Percentiles rank a stretch among this genome's conserved stretches.
Evolutionary conservation across 2,888 invertebrate genomes (phyloP).

Genomic region (Lycaena phlaeas): DNA sequence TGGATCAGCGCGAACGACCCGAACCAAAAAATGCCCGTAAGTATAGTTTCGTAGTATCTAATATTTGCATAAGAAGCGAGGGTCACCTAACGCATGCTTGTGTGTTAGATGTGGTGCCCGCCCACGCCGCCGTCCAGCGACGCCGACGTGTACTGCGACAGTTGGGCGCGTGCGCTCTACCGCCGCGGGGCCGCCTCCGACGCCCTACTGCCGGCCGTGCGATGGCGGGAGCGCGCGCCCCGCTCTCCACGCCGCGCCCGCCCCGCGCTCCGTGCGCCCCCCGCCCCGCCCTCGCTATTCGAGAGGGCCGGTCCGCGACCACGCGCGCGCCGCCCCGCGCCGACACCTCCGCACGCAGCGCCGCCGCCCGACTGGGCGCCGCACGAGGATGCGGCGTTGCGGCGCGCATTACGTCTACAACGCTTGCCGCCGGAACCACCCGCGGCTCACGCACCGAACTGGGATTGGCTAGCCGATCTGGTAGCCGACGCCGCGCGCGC

Average conservation of each 20-base stretch:
- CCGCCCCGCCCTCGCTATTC: conserved; percentile 82
- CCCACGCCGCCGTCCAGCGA: conserved; percentile 97
- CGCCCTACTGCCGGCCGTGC: conserved; percentile 78
- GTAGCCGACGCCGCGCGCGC: conserved; percentile 90
- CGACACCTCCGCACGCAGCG: conserved; percentile 79
- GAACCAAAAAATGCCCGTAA: conserved; percentile 85
- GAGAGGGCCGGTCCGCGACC: conserved; percentile 81
- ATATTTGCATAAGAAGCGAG: not conserved
- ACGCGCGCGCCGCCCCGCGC: conserved; percentile 77
- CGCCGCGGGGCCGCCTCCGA: conserved; percentile 81
- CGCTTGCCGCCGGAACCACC: conserved; percentile 73
- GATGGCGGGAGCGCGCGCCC: conserved; percentile 76
- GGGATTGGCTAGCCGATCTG: conserved; percentile 95
- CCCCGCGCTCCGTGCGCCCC: conserved; percentile 79
- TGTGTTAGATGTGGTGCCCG: conserved; percentile 92
- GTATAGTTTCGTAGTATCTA: conserved; percentile 38
- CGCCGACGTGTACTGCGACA: conserved; percentile 92
- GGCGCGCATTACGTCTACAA: conserved; percentile 85
- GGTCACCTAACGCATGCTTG: conserved; percentile 7
- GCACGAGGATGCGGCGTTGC: conserved; percentile 90
- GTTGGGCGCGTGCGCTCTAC: conserved; percentile 88
- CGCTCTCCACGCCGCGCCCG: conserved; percentile 70
- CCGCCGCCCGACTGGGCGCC: conserved; percentile 90
- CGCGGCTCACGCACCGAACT: conserved; percentile 93
- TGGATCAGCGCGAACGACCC: conserved; percentile 82